phyloP scores from a whole-genome alignment of 2,797 vertebrate genomes.

The Prunella strophiata region DNA sequence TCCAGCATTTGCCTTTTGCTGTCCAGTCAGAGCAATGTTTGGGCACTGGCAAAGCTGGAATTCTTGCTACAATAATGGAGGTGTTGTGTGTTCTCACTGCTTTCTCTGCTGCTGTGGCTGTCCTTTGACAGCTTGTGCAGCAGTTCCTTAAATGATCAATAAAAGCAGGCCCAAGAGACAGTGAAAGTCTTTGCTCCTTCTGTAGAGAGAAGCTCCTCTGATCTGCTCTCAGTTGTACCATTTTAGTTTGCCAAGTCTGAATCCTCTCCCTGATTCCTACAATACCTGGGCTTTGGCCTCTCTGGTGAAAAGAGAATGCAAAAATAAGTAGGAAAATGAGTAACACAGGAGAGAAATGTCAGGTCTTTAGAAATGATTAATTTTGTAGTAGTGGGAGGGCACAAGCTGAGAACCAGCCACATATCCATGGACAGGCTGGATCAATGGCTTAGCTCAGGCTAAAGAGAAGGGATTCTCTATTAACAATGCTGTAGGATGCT shows the following conservation, averaged over 20 bases:
- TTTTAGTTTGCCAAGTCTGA: not conserved
- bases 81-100: constrained; percentile 5
- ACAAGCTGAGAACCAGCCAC: not conserved
- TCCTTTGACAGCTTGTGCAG: constrained; percentile 23
- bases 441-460: not conserved
- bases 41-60: not conserved
- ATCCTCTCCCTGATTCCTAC: not conserved
- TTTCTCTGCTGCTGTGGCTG: constrained; percentile 48
- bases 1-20: not conserved
- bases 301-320: not conserved
- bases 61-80: not conserved
- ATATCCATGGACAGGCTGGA: not conserved
- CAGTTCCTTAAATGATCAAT: constrained; percentile 59
- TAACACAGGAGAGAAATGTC: not conserved
- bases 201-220: not conserved
- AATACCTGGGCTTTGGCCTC: not conserved
- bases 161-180: constrained; percentile 31
- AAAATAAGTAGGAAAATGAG: not conserved
- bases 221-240: not conserved
- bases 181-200: constrained; percentile 18
- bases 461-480: not conserved
- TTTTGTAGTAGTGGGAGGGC: not conserved
- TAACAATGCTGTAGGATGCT: not conserved
- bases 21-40: not conserved
- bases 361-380: not conserved